Evolutionary conservation across 2,888 invertebrate species (phyloP), one percentile per base, ranked within the genome.

Genomic region (Strigamia crassipes): DNA sequence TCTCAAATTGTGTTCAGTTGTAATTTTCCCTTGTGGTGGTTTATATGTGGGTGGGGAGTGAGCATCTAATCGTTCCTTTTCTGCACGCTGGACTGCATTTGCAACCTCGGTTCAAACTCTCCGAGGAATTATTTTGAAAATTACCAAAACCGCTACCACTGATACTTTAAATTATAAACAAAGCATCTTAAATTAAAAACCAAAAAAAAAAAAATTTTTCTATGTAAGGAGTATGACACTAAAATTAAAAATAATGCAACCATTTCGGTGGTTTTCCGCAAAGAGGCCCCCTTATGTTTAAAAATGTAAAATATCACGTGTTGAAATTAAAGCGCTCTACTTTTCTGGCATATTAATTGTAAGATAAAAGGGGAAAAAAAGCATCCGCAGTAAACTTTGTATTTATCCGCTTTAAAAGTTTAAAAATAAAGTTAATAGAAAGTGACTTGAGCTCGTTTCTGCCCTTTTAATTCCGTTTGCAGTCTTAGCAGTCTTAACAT

Each of bases 1-100:
- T 73, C 73, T 73, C 73, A 73, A 73, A 73, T 73, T 73, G 73
- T 73, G 73, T 73, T 73, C 73, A 73, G 73, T 73, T 73, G 73
- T 73, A 73, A 73, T 73, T 73, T 73, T 73, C 73, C 73, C 73
- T 73, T 73, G 73, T 31, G 73, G 73, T 73, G 73, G 73, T 73
- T 73, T 73, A 73, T 73, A 73, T 73, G 73, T 73, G 73, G 73
- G 31, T 73, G 73, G 18, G 27, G 73, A 73, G 73, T 31, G 73
- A 31, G 73, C 73, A 73, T 31, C 73, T 73, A 73, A 73, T 73
- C 73, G 73, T 73, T 73, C 31, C 73, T 73, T 73, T 56, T 73
- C 73, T 23, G 13, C 73, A 73, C 23, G 73, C 73, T 73, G 73
- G 73, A 73, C 31, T 73, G 31, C 27, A 73, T 73, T 27, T 73